Conservation (phyloP, 1,140 invertebrate species). For the Drosophila kurseongensis region DNA sequence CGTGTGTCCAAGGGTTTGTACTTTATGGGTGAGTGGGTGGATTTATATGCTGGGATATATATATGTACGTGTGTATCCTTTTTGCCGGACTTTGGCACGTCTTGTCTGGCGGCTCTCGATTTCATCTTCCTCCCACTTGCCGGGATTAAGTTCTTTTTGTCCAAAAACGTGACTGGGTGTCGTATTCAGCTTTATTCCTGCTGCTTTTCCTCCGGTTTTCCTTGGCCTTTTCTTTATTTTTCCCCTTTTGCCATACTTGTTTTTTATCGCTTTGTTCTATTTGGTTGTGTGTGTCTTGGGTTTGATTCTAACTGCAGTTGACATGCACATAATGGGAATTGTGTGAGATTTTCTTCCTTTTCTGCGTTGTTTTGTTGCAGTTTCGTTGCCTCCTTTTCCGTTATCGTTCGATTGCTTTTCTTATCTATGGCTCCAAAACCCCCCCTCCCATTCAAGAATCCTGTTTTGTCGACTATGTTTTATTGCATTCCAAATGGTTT, state of each 20-base stretch:
- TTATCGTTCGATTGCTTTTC: conserved; percentile 73
- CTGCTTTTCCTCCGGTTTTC: background rate
- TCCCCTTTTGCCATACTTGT: background rate
- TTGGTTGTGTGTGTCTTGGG: conserved; percentile 43
- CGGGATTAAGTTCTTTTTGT: conserved; percentile 79
- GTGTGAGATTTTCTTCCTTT: conserved; percentile 73
- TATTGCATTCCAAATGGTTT: conserved; percentile 77
- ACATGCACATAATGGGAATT: conserved; percentile 83
- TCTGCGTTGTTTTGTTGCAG: conserved; percentile 42
- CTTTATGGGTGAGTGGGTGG: conserved; percentile 17
- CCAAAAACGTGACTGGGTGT: conserved; percentile 80
- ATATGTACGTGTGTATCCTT: conserved; percentile 36
- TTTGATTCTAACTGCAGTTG: conserved; percentile 83
- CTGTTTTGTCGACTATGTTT: conserved; percentile 56
- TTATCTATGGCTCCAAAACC: conserved; percentile 39
- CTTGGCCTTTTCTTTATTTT: conserved; percentile 5
- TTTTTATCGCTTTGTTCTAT: conserved; percentile 23
- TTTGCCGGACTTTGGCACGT: conserved; percentile 73
- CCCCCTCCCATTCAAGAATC: background rate
- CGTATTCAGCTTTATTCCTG: conserved; percentile 70
- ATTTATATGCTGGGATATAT: conserved; percentile 26
- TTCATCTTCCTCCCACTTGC: conserved; percentile 56
- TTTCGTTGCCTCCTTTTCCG: conserved; percentile 28
- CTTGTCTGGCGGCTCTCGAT: conserved; percentile 69
- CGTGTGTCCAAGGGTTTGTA: conserved; percentile 37